Evolutionary conservation across 2,888 invertebrate genomes (phyloP).

Genomic region (Prosapia bicincta): DNA sequence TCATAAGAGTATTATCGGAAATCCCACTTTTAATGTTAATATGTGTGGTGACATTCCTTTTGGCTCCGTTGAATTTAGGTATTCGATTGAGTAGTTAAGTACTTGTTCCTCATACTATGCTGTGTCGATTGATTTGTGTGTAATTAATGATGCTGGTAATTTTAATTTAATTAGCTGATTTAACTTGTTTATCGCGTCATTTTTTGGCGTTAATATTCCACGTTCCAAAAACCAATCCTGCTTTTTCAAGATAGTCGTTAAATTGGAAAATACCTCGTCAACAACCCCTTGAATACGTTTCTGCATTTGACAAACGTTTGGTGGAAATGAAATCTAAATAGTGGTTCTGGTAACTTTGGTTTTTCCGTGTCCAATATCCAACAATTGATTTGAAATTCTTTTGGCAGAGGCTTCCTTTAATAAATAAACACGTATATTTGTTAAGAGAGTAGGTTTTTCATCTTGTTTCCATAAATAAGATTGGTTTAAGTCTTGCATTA

Average conservation of each 20-base stretch:
- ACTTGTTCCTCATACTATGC: too few species aligned
- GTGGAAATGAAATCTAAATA: constrained; percentile 43
- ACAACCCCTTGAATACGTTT: constrained; percentile 33
- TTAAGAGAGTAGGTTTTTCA: constrained; percentile 9
- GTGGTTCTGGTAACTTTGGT: constrained; percentile 39
- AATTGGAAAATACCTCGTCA: constrained; percentile 9
- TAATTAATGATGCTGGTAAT: too few species aligned
- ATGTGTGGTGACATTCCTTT: too few species aligned
- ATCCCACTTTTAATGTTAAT: too few species aligned
- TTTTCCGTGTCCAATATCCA: constrained; percentile 43
- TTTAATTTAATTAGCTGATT: too few species aligned
- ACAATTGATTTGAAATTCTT: constrained; percentile 43
- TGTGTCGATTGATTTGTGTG: too few species aligned
- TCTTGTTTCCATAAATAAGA: constrained; percentile 23
- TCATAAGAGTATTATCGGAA: too few species aligned
- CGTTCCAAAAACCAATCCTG: constrained; percentile 35
- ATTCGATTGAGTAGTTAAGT: too few species aligned
- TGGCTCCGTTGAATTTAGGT: too few species aligned
- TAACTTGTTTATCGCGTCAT: too few species aligned
- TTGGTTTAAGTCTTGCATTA: constrained; percentile 31
- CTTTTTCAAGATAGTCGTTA: constrained; percentile 23
- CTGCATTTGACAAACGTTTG: constrained; percentile 42
- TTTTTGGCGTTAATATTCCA: constrained; percentile 43
- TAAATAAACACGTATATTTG: constrained; percentile 24
- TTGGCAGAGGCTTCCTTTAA: constrained; percentile 37